A percentile compares a stretch with the other conserved stretches of the same genome.
These are phyloP conservation scores for Chrysolina americana DNA, from an alignment of 2,888 invertebrate genomes.

Conservation along the genomic window DNA sequence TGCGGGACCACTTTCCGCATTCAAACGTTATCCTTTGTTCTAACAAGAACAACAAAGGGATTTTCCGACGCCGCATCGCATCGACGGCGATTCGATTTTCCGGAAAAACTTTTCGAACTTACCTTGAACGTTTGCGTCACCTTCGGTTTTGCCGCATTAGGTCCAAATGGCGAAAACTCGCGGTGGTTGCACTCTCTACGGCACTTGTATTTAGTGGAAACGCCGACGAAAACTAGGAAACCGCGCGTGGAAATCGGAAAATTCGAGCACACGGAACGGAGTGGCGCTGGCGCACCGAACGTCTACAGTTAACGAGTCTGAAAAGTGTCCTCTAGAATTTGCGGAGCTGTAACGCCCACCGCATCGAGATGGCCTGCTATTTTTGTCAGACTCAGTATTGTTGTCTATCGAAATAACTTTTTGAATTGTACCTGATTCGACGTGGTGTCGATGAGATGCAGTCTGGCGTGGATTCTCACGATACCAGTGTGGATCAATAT, in stretches of 20 bases:
- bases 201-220: constrained; percentile 56
- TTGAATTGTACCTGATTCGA: constrained; percentile 22
- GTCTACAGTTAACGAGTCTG: constrained; percentile 30
- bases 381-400: constrained; percentile 43
- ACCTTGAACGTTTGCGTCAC: constrained; percentile 59
- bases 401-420: constrained; percentile 31
- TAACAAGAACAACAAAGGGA: background rate
- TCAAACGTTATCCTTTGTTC: constrained; percentile 9
- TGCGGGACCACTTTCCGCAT: background rate
- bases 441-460: background rate
- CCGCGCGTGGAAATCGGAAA: constrained; percentile 50
- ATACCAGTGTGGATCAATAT: too few species aligned
- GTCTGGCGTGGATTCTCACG: too few species aligned
- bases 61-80: background rate
- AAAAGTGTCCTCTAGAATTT: constrained; percentile 32
- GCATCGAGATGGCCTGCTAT: constrained; percentile 46
- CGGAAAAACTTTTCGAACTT: constrained; percentile 33
- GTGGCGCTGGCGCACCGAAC: constrained; percentile 51
- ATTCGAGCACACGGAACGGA: constrained; percentile 38
- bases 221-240: constrained; percentile 58
- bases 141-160: constrained; percentile 56
- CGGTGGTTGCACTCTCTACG: constrained; percentile 54
- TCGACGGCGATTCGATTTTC: constrained; percentile 4
- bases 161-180: constrained; percentile 54
- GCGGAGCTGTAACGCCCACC: constrained; percentile 52